A percentile compares a stretch with the other conserved stretches of the same genome.
Conservation (phyloP, 2,888 invertebrate genomes). For the Philopedon plagiatum region DNA sequence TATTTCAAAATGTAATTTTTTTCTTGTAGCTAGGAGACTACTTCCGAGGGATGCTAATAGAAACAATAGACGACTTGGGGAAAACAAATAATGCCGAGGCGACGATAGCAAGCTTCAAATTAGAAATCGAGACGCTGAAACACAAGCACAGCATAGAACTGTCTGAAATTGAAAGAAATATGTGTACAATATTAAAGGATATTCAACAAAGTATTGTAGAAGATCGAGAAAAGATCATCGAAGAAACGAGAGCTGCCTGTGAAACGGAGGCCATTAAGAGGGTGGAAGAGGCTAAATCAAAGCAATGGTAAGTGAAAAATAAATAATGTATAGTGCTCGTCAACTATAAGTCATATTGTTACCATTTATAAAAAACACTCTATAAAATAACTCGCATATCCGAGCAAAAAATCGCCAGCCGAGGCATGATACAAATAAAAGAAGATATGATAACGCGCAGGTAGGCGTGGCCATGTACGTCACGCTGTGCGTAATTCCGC, state of each 20-base stretch:
- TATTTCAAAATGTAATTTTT: conserved; percentile 15
- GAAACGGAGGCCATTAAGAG: conserved; percentile 81
- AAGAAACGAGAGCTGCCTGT: conserved; percentile 77
- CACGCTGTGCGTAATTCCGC: no score
- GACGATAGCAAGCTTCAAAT: conserved; percentile 73
- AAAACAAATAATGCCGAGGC: conserved; percentile 73
- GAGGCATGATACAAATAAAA: no score
- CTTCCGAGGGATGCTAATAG: conserved; percentile 79
- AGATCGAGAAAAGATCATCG: conserved; percentile 77
- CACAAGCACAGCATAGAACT: conserved; percentile 84
- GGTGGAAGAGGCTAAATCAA: conserved; percentile 85
- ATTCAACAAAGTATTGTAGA: conserved; percentile 64
- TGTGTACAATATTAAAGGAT: conserved; percentile 64
- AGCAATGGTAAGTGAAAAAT: conserved; percentile 81
- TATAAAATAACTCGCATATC: no score
- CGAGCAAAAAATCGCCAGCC: no score
- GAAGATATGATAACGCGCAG: no score
- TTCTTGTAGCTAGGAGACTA: conserved; percentile 76
- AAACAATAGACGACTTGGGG: conserved; percentile 76
- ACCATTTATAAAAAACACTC: no score
- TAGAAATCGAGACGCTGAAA: conserved; percentile 80
- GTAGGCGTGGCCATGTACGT: no score
- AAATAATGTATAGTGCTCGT: no score
- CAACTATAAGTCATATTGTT: no score
- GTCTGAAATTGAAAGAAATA: conserved; percentile 71